Evolutionary conservation across 1,140 invertebrate species (phyloP).

Genomic region (Drosophila kepulauana): DNA sequence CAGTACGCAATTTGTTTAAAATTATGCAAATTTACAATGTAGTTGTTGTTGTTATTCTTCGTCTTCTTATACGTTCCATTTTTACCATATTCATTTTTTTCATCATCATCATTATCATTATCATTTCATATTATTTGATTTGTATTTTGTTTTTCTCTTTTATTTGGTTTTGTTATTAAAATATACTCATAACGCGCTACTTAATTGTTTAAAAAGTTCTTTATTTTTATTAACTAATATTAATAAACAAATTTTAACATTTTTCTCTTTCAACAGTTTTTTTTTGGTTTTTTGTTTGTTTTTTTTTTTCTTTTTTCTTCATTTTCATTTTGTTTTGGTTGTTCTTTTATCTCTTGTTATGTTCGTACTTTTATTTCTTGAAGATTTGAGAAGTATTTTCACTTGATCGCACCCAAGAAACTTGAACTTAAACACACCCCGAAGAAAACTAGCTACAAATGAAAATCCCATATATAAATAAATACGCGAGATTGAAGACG

Average conservation of each 20-base stretch:
- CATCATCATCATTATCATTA: background rate
- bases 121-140: slow-evolving; percentile 28
- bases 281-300: slow-evolving; percentile 34
- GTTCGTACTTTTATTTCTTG: slow-evolving; percentile 6
- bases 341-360: no score
- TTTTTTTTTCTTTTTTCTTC: background rate
- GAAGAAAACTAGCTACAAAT: slow-evolving; percentile 45
- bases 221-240: slow-evolving; percentile 74
- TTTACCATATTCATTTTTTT: slow-evolving; percentile 11
- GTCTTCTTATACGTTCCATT: slow-evolving; percentile 53
- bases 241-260: slow-evolving; percentile 76
- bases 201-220: slow-evolving; percentile 79
- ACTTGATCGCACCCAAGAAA: slow-evolving; percentile 39
- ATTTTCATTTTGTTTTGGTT: slow-evolving; percentile 22
- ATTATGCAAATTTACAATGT: slow-evolving; percentile 81
- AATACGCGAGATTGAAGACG: slow-evolving; percentile 52
- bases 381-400: slow-evolving; percentile 2
- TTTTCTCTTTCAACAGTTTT: slow-evolving; percentile 56
- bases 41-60: slow-evolving; percentile 53
- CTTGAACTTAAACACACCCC: slow-evolving; percentile 37
- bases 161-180: slow-evolving; percentile 53
- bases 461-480: slow-evolving; percentile 30
- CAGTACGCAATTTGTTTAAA: slow-evolving; percentile 80
- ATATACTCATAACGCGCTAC: slow-evolving; percentile 81
- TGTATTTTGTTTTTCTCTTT: slow-evolving; percentile 51